Evolutionary conservation across 2,888 invertebrate genomes (phyloP), one percentile per base, ranked within the genome.

Genomic region (Germaria angustata): DNA sequence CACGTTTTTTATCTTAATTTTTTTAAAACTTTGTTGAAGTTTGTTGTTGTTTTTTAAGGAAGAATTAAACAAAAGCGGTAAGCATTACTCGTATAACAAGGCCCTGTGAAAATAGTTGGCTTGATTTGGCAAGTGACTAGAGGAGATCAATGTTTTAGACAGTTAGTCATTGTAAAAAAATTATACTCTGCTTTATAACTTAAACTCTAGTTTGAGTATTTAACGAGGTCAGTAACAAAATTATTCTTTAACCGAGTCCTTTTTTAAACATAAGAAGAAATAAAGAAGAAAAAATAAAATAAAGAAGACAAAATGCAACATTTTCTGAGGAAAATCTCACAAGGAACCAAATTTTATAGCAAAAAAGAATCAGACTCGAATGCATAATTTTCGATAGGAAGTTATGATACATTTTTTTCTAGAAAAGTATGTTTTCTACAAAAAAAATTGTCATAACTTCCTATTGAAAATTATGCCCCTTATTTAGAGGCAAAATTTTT

Each of bases 71-170:
- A 28, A 24, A 61, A 44, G 6, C 22, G 13, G 22, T 32, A 39
- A 24, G 28, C 49, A 34, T 49, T 17, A 9, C 20, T 65, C 32
- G 1, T 44, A 1, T n/a, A 13, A 3, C 6, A 49, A 28, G 2
- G 15, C 39, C 22, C 68, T 49, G 24, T n/a, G 66, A 9, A 24
- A 53, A 20, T 24, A 39, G 24, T 39, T 65, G 20, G 32, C 32
- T 59, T 32, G 80, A 78, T 81, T 86, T 57, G 46, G 66, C 46
- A 86, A 88, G 88, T 88, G 89, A 86, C 87, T 88, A 88, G 88
- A 89, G 89, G 88, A 89, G 89, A 88, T 89, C 88, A 89, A 89
- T 88, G 81, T 75, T 75, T 81, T 6, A 72, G 73, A 78, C 81
- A 81, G 77, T 78, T 72, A 55, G 78, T 81, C 76, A 81, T 76